phyloP scores from a whole-genome alignment of 2,797 vertebrate species.

The Enteromius anoplus region DNA sequence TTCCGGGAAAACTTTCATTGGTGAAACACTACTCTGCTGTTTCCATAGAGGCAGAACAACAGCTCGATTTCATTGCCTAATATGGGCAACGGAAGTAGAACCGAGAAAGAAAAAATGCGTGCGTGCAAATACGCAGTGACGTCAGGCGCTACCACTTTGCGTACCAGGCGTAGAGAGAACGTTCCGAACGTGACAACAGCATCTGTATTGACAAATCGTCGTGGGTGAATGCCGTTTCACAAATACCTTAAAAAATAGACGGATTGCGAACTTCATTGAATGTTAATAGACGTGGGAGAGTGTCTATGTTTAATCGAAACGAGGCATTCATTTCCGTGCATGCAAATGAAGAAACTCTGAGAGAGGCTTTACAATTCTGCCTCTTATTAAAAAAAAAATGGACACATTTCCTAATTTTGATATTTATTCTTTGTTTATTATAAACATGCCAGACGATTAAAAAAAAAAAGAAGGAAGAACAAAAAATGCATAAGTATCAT shows the following conservation, averaged over 20 bases:
- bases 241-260: background rate
- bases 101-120: conserved; percentile 57
- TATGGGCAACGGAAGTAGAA: conserved; percentile 80
- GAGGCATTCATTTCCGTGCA: background rate
- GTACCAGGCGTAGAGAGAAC: conserved; percentile 75
- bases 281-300: background rate
- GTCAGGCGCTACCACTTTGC: conserved; percentile 67
- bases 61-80: conserved; percentile 67
- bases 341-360: background rate
- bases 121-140: conserved; percentile 68
- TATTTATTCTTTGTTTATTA: conserved; percentile 32
- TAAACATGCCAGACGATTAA: conserved; percentile 37
- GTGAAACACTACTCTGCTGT: conserved; percentile 65
- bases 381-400: background rate
- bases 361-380: background rate
- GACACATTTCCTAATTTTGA: background rate
- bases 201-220: background rate
- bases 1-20: conserved; percentile 65
- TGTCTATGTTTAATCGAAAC: background rate
- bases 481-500: conserved; percentile 6
- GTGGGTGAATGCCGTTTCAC: background rate
- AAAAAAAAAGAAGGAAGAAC: conserved; percentile 20
- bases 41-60: conserved; percentile 77
- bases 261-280: background rate
- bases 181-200: conserved; percentile 62